Evolutionary conservation across 1,140 invertebrate species (phyloP).

Genomic region (Pentalonia nigronervosa): DNA sequence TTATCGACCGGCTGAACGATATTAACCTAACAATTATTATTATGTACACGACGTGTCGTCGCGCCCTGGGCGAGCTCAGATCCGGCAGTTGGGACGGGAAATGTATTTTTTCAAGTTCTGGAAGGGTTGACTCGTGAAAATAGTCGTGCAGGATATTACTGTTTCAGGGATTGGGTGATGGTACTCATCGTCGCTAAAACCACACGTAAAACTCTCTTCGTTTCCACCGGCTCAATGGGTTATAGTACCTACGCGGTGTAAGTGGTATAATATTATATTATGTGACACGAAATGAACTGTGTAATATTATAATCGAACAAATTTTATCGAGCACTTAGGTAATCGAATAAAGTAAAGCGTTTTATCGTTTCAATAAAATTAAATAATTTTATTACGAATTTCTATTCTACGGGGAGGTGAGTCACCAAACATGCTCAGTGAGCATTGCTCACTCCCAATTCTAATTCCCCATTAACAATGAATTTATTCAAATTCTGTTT

Average conservation of each 20-base stretch:
- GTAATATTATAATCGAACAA: not conserved
- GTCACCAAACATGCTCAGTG: too few relatives aligned
- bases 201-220: not conserved
- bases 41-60: fast-evolving
- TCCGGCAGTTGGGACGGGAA: not conserved
- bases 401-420: not conserved
- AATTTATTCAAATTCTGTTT: too few relatives aligned
- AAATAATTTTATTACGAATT: not conserved
- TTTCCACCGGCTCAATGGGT: not conserved
- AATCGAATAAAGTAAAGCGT: not conserved
- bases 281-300: not conserved
- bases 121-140: not conserved
- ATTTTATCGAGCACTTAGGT: not conserved
- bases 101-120: not conserved
- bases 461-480: too few relatives aligned
- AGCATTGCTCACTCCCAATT: too few relatives aligned
- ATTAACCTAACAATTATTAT: not conserved
- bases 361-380: not conserved
- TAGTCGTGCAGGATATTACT: not conserved
- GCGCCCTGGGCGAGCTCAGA: too few relatives aligned
- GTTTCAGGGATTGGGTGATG: not conserved
- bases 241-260: not conserved
- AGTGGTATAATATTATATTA: not conserved
- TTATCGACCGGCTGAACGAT: not conserved
- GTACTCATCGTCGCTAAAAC: not conserved